These are phyloP conservation scores for Drosophila ezoana DNA, from an alignment of 2,888 invertebrate species.

Conservation along the genomic window DNA sequence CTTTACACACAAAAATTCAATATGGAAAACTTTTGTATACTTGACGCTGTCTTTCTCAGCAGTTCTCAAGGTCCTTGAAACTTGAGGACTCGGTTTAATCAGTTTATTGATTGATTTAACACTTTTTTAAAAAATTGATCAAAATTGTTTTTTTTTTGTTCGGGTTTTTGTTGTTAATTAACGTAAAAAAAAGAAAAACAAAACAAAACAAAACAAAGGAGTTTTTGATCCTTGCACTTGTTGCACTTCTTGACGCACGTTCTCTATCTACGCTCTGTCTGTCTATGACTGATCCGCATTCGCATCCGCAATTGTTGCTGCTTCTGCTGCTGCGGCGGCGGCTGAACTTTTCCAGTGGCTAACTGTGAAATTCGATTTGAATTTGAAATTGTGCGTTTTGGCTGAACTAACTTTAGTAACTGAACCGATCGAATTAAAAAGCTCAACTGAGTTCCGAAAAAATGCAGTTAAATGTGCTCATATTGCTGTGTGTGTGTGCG, in stretches of 20 bases:
- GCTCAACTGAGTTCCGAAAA: slow-evolving; percentile 85
- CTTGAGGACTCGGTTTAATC: background rate
- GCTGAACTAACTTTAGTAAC: slow-evolving; percentile 83
- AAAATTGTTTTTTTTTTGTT: slow-evolving; percentile 13
- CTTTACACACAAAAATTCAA: too few relatives aligned
- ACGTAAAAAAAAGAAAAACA: slow-evolving; percentile 22
- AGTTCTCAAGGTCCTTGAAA: slow-evolving; percentile 10
- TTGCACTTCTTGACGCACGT: slow-evolving; percentile 31
- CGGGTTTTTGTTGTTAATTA: background rate
- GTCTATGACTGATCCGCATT: slow-evolving; percentile 36
- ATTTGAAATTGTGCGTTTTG: slow-evolving; percentile 76
- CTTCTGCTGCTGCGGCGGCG: slow-evolving; percentile 23
- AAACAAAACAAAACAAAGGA: slow-evolving; percentile 20
- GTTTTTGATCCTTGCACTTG: slow-evolving; percentile 46
- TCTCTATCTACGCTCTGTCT: slow-evolving; percentile 10
- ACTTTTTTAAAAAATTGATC: slow-evolving; percentile 7
- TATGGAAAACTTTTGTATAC: too few relatives aligned
- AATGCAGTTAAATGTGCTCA: slow-evolving; percentile 80
- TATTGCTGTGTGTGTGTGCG: slow-evolving; percentile 22
- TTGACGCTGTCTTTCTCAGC: slow-evolving; percentile 34
- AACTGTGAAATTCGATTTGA: slow-evolving; percentile 35
- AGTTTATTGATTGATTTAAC: background rate
- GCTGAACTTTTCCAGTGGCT: slow-evolving; percentile 24
- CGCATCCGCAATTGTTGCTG: slow-evolving; percentile 17
- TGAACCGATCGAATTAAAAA: slow-evolving; percentile 85